Evolutionary conservation across 2,797 vertebrate species (phyloP), one percentile per base, ranked within the genome.

Genomic region (Hypotaenidia okinawae): DNA sequence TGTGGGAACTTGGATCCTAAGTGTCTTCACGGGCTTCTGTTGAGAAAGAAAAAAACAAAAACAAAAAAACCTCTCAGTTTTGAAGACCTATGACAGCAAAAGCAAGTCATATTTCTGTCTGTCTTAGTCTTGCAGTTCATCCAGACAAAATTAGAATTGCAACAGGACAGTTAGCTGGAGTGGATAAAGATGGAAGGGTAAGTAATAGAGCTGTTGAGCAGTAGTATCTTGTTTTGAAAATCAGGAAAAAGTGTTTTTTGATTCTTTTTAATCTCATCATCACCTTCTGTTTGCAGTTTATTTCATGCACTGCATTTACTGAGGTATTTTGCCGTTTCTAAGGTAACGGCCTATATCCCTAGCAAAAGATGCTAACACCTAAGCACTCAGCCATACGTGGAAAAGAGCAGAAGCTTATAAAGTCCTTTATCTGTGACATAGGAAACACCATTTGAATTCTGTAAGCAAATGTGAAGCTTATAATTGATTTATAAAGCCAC

Each of bases 121-220:
- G 92, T 97, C 81, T 91, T 98, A 99, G 99, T 97, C 98, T 99
- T 95, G 99, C 99, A 95, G 96, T 99, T 95, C 99, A 99, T 98
- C 99, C 99, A 43, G 99, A 99, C 98, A 99, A 99, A 98, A 99
- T 99, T 95, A 99, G 99, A 82, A 99, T 99, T 57, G 99, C 99
- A 90, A 99, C 99, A 63, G 99, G 99, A 97, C 99, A 99, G 98
- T 98, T 99, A 57, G 99, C 99, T 90, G 99, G 99, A 95, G 99
- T 99, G 97, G 99, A 99, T 98, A 99, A 99, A 98, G 99, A 99
- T 81, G 99, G 99, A 97, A 98, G 99, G 97, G 99, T 99, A 95
- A 98, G 98, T 97, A 96, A 88, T 89, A 97, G 80, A 96, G 90
- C 92, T 91, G 84, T 93, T 87, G 74, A 93, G 89, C 81, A 88